Conservation (phyloP, 2,888 invertebrate species). For the Crioceris asparagi region DNA sequence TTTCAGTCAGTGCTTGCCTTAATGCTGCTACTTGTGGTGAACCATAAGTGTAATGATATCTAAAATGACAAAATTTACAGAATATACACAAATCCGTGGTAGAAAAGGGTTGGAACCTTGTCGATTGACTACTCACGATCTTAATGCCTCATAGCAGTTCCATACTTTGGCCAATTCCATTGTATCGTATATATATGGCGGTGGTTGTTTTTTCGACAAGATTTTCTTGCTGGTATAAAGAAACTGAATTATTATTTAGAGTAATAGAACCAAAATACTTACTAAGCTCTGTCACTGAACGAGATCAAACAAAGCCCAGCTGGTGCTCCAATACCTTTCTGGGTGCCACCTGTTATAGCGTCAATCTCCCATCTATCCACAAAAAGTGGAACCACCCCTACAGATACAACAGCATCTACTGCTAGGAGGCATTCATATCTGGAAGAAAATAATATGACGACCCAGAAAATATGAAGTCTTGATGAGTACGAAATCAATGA, state of each 20-base stretch:
- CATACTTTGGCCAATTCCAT: slow-evolving; percentile 50
- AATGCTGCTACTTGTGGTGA: slow-evolving; percentile 65
- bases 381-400: slow-evolving; percentile 55
- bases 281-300: slow-evolving; percentile 55
- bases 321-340: slow-evolving; percentile 61
- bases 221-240: slow-evolving; percentile 46
- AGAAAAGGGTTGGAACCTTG: no score
- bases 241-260: slow-evolving; percentile 13
- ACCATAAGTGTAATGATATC: slow-evolving; percentile 77
- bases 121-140: no score
- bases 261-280: no score
- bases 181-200: slow-evolving; percentile 54
- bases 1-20: slow-evolving; percentile 59
- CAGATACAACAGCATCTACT: slow-evolving; percentile 62
- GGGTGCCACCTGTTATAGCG: slow-evolving; percentile 58
- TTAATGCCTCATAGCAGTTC: slow-evolving; percentile 35
- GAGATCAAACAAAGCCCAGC: slow-evolving; percentile 62
- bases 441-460: slow-evolving; percentile 4
- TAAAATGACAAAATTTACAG: no score
- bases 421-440: slow-evolving; percentile 51
- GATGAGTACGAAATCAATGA: no score
- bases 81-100: no score
- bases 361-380: slow-evolving; percentile 61
- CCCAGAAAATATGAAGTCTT: no score
- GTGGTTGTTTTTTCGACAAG: slow-evolving; percentile 39